Evolutionary conservation across 1,140 invertebrate species (phyloP), one percentile per base, ranked within the genome.

Genomic region (Paramacrobiotus metropolitanus): DNA sequence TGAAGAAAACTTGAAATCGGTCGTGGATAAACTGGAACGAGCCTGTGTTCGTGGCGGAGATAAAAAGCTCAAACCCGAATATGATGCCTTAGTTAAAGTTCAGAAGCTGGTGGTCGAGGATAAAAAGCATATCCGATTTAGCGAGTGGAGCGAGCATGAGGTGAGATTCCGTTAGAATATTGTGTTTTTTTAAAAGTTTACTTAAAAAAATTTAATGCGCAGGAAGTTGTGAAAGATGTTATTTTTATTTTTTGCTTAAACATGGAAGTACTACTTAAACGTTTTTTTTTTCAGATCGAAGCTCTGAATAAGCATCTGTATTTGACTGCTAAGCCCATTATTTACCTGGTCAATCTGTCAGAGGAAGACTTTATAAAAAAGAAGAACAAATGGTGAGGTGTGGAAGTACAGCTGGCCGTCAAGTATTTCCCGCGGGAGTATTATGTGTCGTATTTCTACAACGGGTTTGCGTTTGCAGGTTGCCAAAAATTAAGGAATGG

Each of bases 301-400:
- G 76, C 91, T 24, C 76, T 99, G 40, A 99, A 98, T 72, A 92
- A 91, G 74, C 85, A 97, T 73, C 75, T 97, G 61, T 93, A 98
- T 70, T 75, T 99, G 24, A 99, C 94, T n/a, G 86, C 92, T 0
- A 99, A 99, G 72, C 95, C 95, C 2, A 85, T 89, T 48, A 85
- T 99, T 68, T 99, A 99, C 74, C 76, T 99, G 60, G 84, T 98
- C 0, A 99, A 99, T 76, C 77, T 99, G 44, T 89, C 92, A 0
- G 92, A 97, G 73, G 94, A 92, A 73, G 94, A 98, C 75, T 99
- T 92, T 72, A 93, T 94, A 68, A 82, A 90, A 66, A 97, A 96
- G 77, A 98, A 97, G 76, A 96, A 96, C 72, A 96, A 96, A 79
- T 95, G 90, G 90, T 88, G 63, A 68, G 67, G n/a, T n/a, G n/a